Conservation (phyloP, 1,140 invertebrate species). For the Coptotermes formosanus region DNA sequence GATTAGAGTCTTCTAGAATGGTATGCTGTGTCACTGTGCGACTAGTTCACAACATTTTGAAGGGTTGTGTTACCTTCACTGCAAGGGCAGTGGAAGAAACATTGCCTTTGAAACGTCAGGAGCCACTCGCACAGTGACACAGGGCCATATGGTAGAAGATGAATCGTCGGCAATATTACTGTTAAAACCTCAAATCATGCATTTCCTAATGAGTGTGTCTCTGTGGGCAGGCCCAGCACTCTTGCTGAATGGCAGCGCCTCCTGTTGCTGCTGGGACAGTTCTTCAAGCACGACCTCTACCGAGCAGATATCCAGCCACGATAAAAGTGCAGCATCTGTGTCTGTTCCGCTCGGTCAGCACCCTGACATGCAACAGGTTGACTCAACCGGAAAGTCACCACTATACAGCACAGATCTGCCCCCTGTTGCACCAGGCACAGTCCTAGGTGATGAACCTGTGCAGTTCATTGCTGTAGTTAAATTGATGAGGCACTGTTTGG, state of each 20-base stretch:
- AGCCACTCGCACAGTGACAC: no score
- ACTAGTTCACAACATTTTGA: no score
- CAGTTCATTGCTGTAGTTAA: no score
- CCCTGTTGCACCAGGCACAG: slow-evolving; percentile 24
- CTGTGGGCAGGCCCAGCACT: slow-evolving; percentile 7
- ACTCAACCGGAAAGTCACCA: slow-evolving; percentile 23
- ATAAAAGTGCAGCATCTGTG: neutral
- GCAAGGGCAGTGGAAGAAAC: no score
- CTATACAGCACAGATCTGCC: slow-evolving; percentile 27
- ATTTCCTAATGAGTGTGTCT: neutral
- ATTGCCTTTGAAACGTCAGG: no score
- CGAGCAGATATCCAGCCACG: slow-evolving; percentile 41
- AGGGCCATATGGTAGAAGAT: no score
- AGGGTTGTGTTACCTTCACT: no score
- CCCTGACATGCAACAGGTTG: neutral
- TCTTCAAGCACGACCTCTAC: slow-evolving; percentile 48
- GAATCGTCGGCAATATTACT: no score
- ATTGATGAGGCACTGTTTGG: no score
- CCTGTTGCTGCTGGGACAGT: slow-evolving; percentile 53
- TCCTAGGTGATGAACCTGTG: neutral
- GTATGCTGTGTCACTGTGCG: no score
- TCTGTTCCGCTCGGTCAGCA: neutral
- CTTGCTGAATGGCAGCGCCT: slow-evolving; percentile 50
- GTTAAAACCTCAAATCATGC: no score
- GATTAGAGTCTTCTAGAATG: no score